Conservation (phyloP, 2,797 vertebrate species). For the Pteropus rufus region DNA sequence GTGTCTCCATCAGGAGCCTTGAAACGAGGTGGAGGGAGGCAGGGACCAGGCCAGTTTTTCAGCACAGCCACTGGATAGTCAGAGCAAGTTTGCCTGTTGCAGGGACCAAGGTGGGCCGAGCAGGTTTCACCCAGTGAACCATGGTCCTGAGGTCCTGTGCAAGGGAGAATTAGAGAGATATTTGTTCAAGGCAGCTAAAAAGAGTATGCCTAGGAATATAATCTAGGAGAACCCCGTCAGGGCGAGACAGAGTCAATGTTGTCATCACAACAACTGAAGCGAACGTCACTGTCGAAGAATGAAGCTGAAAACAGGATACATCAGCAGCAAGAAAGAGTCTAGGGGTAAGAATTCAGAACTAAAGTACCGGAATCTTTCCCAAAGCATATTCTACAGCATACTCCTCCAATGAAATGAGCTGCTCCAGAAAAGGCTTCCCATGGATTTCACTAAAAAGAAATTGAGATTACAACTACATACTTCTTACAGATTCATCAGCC, state of each 20-base stretch:
- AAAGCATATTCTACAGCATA: background rate
- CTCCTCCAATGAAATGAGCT: background rate
- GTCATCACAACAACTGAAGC: background rate
- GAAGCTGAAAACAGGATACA: background rate
- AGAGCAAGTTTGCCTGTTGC: background rate
- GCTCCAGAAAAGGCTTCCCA: background rate
- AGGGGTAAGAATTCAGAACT: background rate
- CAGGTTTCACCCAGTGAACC: background rate
- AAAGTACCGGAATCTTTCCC: too few species aligned
- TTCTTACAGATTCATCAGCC: background rate
- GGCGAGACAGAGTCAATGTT: background rate
- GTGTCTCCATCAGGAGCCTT: background rate
- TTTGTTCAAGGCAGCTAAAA: background rate
- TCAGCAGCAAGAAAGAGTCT: background rate
- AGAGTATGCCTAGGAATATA: background rate
- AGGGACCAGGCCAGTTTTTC: background rate
- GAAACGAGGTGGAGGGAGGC: background rate
- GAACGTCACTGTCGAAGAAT: background rate
- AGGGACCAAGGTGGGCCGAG: background rate
- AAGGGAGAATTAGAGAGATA: background rate
- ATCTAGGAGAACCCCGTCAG: background rate
- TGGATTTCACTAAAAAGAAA: background rate
- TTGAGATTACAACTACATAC: background rate
- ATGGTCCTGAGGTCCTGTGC: background rate
- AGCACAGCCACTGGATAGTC: background rate